Evolutionary conservation across 2,113 vertebrate genomes (phyloP).

Genomic region (Perca schrenkii): DNA sequence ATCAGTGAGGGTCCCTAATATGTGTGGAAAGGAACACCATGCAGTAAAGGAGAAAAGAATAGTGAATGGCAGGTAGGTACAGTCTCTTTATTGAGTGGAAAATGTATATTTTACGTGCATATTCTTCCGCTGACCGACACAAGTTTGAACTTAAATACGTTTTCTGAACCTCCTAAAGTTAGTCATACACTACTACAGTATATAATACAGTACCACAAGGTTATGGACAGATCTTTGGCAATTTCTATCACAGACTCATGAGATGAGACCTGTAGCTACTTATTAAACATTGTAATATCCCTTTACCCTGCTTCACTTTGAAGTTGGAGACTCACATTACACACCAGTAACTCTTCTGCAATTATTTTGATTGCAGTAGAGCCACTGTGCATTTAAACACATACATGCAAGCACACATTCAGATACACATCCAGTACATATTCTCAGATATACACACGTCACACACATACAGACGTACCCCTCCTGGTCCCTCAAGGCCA

Average conservation of each 20-base stretch:
- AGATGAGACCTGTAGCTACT: conserved; percentile 27
- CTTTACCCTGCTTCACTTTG: conserved; percentile 22
- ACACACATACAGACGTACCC: conserved; percentile 9
- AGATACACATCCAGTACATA: conserved; percentile 32
- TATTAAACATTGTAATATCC: conserved; percentile 56
- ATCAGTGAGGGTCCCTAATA: conserved; percentile 65
- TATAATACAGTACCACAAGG: neutral
- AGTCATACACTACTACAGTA: neutral
- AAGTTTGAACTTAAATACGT: neutral
- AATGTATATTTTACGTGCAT: neutral
- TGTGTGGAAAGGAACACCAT: conserved; percentile 57
- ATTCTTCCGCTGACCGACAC: neutral
- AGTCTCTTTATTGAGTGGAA: neutral
- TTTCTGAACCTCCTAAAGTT: neutral
- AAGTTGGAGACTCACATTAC: conserved; percentile 16
- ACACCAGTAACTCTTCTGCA: conserved; percentile 38
- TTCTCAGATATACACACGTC: conserved; percentile 10
- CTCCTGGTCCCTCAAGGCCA: conserved; percentile 72
- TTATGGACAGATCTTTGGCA: neutral
- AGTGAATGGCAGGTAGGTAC: conserved; percentile 40
- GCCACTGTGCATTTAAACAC: conserved; percentile 40
- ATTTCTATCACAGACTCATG: conserved; percentile 22
- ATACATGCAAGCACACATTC: conserved; percentile 18
- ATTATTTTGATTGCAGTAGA: conserved; percentile 65
- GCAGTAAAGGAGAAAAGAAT: conserved; percentile 27